Base-by-base conservation (phyloP, 2,888 invertebrate species). In the Hecatera dysodea region DNA sequence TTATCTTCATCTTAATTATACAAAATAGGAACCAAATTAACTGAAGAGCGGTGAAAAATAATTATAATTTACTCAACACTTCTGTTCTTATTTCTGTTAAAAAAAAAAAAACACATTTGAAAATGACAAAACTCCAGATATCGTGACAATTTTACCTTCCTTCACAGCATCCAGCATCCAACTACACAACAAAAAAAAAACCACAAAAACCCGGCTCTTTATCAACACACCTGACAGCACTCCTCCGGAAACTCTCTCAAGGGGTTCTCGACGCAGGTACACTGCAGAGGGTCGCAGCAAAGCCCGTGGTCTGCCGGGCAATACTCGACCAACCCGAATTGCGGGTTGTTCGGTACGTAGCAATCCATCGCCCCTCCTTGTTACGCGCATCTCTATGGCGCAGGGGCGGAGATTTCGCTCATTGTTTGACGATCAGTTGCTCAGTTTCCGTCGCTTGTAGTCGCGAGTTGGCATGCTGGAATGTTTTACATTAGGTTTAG, bases 321-420 rank as follows among this genome's bases (percentile, higher is more conserved):
- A 88, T 90, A 92, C 89, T 92, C 92, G 86, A 88, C 91, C 87
- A 96, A 91, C 89, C 97, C 97, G 93, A 96, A 97, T 96, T 97
- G 97, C 86, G 97, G 97, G 93, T 97, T 97, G 96, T 97, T 97
- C 70, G 97, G 97, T 84, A 97, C 95, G 93, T 97, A 97, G 93
- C 96, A 97, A 86, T 96, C 97, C 96, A 97, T 96, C 83, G 92
- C 95, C 90, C 93, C 92, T 93, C 92, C 93, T 89, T 87, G 84
- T 82, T 80, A 85, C 91, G 93, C 93, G 91, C 92, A 93, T 92
- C 86, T 80, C 78, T 89, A 88, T 83, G 84, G 91, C 92, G 91
- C 92, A 91, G 87, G 92, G 93, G 93, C 92, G 93, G 91, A 88
- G 86, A 85, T 82, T 84, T n/a, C 22, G 24, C 80, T 72, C 83